Base-by-base conservation (phyloP, 2,888 invertebrate species). In the Cryptocephalus moraei region DNA sequence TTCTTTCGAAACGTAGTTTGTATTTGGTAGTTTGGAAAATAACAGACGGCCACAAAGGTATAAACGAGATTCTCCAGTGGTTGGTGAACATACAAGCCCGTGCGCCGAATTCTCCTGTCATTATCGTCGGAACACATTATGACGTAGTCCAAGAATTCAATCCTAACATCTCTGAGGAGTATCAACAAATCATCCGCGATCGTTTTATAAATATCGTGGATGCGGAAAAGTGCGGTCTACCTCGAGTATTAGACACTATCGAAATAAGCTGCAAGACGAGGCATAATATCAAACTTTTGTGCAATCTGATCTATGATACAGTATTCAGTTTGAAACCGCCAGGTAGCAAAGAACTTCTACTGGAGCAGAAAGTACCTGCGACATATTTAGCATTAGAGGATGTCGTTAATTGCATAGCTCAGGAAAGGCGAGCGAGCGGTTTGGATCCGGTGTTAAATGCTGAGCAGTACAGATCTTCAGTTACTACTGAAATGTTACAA, bases 11-110 rank as follows among this genome's bases (percentile, higher is more conserved):
- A 50, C 79, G 97, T 10, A 93, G 95, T 54, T 73, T 99, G 33
- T 99, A 96, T 69, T 75, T 99, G 45, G 96, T 97, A 1, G 81
- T 96, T 4, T 99, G 97, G 96, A 82, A 85, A 58, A 88, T 95
- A 45, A 86, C 85, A 0, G 95, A 96, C 60, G 97, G 97, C 0
- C 81, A 91, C 63, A 79, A 80, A 56, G 97, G 95, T 0, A 80
- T 99, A 10, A 84, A 86, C 11, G 90, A 89, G 58, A 90, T 99
- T 31, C 77, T 92, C 39, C 87, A 92, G 62, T 99, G 97, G 97
- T 78, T 99, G 38, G 87, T 92, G n/a, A 92, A 91, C 61, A 92
- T 93, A 58, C 89, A 89, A 79, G 87, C 82, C 1, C 79, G 96
- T 58, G 96, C 96, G 1, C 96, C 96, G 0, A 95, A 95, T 63